Evolutionary conservation across 2,888 invertebrate species (phyloP).

Genomic region (Parthenolecanium corni): DNA sequence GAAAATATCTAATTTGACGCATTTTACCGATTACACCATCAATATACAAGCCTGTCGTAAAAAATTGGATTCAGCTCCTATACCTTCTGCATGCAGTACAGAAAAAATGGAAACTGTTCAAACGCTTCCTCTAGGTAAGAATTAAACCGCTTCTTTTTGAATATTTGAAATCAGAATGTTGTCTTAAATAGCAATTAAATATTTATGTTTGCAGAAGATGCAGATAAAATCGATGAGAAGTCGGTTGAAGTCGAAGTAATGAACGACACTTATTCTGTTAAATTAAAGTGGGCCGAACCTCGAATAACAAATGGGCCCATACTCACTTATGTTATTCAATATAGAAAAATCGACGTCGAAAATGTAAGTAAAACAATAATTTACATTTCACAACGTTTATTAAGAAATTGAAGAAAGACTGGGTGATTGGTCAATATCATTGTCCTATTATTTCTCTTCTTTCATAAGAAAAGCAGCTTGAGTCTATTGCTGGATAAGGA

Average conservation of each 20-base stretch:
- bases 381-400: not conserved
- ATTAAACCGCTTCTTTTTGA: not conserved
- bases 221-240: constrained; percentile 31
- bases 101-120: constrained; percentile 42
- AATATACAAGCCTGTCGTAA: constrained; percentile 67
- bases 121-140: constrained; percentile 42
- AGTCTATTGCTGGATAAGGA: no score
- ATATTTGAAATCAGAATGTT: not conserved
- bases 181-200: no score
- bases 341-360: constrained; percentile 53
- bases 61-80: constrained; percentile 36
- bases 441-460: no score
- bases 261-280: constrained; percentile 33
- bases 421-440: not conserved
- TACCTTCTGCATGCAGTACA: constrained; percentile 45
- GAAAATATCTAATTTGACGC: constrained; percentile 52
- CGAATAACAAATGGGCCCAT: constrained; percentile 75
- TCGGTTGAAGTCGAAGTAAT: constrained; percentile 38
- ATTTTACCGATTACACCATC: constrained; percentile 66
- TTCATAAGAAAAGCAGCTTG: no score
- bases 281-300: constrained; percentile 69
- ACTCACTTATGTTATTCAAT: constrained; percentile 69
- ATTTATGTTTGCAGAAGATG: constrained; percentile 22
- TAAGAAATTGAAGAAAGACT: not conserved
- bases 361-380: constrained; percentile 43